These are phyloP conservation scores for Norana najaformis DNA, from an alignment of 2,888 invertebrate species.

Conservation along the genomic window DNA sequence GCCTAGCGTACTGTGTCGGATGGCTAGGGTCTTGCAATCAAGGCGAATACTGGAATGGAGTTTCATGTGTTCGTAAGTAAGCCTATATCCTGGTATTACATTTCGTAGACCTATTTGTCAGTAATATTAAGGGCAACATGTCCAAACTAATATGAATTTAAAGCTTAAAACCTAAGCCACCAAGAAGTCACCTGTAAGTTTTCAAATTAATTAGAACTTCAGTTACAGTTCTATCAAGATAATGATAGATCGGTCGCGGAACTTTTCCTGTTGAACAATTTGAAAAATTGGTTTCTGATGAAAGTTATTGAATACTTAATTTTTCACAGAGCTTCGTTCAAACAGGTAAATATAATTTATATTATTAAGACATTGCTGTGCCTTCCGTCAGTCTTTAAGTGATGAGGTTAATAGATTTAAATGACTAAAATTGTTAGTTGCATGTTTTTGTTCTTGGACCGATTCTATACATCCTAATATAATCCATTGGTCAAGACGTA, in stretches of 20 bases:
- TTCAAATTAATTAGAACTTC: background rate
- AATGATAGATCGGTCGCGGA: background rate
- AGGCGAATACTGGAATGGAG: background rate
- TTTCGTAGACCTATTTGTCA: background rate
- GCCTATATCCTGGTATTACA: too few relatives aligned
- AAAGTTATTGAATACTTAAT: background rate
- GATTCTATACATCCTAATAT: background rate
- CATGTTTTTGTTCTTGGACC: background rate
- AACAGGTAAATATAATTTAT: background rate
- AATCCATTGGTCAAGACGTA: background rate
- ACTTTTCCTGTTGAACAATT: background rate
- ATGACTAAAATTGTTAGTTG: background rate
- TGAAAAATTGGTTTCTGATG: background rate
- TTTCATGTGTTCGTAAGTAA: too few relatives aligned
- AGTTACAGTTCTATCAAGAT: background rate
- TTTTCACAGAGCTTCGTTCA: background rate
- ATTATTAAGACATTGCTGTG: too few relatives aligned
- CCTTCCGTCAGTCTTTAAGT: background rate
- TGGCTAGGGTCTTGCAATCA: background rate
- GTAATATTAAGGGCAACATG: background rate
- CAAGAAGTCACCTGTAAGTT: too few relatives aligned
- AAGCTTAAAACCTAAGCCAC: background rate
- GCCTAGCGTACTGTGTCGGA: background rate
- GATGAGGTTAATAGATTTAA: too few relatives aligned
- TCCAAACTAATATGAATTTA: background rate